phyloP scores from a whole-genome alignment of 2,113 vertebrate species.

The Spheniscus mendiculus region DNA sequence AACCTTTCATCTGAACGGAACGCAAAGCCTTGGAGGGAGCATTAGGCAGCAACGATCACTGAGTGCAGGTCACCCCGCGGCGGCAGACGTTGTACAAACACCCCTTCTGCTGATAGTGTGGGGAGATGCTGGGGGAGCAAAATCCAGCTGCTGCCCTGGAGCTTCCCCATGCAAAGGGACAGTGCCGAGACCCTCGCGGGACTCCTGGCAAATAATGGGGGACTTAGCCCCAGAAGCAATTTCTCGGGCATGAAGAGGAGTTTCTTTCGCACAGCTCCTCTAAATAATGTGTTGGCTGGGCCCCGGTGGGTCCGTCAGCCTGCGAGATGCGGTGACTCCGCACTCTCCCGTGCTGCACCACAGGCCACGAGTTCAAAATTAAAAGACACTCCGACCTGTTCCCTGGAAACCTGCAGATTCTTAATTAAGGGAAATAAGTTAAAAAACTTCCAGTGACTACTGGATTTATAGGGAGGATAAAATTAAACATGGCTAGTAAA shows the following conservation, averaged over 20 bases:
- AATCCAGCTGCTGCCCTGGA: neutral
- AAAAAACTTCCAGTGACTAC: slow-evolving; percentile 45
- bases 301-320: neutral
- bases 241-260: neutral
- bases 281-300: neutral
- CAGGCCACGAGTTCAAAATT: neutral
- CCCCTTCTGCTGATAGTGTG: neutral
- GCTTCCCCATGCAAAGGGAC: accelerated
- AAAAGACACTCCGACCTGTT: slow-evolving; percentile 22
- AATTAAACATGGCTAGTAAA: slow-evolving; percentile 77
- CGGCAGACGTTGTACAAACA: neutral
- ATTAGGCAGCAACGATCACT: accelerated
- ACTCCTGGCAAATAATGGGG: neutral
- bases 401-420: slow-evolving; percentile 56
- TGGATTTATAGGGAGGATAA: slow-evolving; percentile 78
- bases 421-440: slow-evolving; percentile 75
- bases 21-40: neutral
- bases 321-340: neutral
- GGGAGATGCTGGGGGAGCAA: neutral
- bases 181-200: accelerated
- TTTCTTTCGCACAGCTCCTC: neutral
- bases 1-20: neutral
- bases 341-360: neutral
- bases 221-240: neutral
- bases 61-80: neutral